Conservation (phyloP, 2,113 vertebrate species). For the Poecile atricapillus region DNA sequence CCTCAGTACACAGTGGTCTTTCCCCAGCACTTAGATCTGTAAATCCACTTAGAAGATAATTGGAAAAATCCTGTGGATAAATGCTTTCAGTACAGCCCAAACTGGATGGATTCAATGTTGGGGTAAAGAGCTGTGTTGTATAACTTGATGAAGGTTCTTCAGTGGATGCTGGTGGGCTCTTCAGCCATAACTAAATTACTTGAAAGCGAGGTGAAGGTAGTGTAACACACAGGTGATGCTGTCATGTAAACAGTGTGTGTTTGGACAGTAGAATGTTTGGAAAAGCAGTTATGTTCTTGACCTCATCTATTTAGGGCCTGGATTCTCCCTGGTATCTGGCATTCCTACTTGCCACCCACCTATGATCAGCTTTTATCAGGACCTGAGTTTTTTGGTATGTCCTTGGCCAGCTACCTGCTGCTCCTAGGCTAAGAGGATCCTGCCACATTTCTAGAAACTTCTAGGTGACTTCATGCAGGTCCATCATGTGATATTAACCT, state of each 20-base stretch:
- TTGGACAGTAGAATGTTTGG: not conserved
- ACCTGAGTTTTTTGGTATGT: not conserved
- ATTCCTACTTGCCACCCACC: not conserved
- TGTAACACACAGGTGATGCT: not conserved
- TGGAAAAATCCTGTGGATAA: not conserved
- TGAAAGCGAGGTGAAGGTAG: not conserved
- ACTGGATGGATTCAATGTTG: not conserved
- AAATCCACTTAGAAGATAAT: not conserved
- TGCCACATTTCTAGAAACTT: not conserved
- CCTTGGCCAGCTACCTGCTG: not conserved
- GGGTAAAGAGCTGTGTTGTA: not conserved
- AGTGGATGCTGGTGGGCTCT: not conserved
- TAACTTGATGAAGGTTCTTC: not conserved
- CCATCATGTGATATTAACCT: not conserved
- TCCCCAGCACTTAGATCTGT: not conserved
- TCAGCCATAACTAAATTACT: not conserved
- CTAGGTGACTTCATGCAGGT: not conserved
- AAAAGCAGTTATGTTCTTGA: not conserved
- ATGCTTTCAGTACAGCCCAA: not conserved
- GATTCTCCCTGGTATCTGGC: not conserved
- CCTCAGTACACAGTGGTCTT: not conserved
- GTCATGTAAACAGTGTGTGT: not conserved
- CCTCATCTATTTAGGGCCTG: not conserved
- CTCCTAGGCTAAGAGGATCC: not conserved
- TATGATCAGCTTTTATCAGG: not conserved